These are phyloP conservation scores for Pasiphila rectangulata DNA, from an alignment of 2,888 invertebrate genomes.

Conservation along the genomic window DNA sequence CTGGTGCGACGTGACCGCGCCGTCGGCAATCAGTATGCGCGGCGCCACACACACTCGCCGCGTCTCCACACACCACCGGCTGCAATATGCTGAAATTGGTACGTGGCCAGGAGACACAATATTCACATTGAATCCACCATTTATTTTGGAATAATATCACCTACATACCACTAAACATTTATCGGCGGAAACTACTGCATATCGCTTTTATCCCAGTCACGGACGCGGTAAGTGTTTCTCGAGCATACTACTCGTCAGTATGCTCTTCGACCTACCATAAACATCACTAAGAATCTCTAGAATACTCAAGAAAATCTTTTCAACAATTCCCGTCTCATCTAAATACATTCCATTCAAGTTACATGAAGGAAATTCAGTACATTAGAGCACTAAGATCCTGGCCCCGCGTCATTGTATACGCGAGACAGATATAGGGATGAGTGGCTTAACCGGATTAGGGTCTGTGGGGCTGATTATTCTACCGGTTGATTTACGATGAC, in stretches of 20 bases:
- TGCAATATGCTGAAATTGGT: constrained; percentile 75
- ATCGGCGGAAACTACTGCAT: constrained; percentile 26
- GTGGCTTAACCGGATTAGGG: constrained; percentile 71
- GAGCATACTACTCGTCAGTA: constrained; percentile 30
- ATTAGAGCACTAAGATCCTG: constrained; percentile 42
- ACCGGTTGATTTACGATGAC: constrained; percentile 76
- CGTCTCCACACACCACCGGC: constrained; percentile 52
- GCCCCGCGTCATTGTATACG: constrained; percentile 61
- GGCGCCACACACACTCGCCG: constrained; percentile 47
- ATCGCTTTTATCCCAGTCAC: constrained; percentile 29
- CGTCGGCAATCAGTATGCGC: constrained; percentile 60
- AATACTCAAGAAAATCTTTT: constrained; percentile 24
- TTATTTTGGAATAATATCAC: constrained; percentile 33
- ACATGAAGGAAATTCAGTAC: constrained; percentile 29
- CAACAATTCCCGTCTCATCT: constrained; percentile 15
- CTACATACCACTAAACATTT: constrained; percentile 29
- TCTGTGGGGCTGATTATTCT: constrained; percentile 70
- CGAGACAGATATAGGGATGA: constrained; percentile 68
- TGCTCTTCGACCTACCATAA: constrained; percentile 25
- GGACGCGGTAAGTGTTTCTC: constrained; percentile 28
- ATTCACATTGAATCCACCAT: constrained; percentile 41
- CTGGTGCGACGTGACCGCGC: constrained; percentile 33
- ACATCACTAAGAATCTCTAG: constrained; percentile 25
- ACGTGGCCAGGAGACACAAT: constrained; percentile 61
- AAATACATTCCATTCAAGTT: constrained; percentile 31